Base-by-base conservation (phyloP, 2,113 vertebrate species). In the Excalfactoria chinensis region DNA sequence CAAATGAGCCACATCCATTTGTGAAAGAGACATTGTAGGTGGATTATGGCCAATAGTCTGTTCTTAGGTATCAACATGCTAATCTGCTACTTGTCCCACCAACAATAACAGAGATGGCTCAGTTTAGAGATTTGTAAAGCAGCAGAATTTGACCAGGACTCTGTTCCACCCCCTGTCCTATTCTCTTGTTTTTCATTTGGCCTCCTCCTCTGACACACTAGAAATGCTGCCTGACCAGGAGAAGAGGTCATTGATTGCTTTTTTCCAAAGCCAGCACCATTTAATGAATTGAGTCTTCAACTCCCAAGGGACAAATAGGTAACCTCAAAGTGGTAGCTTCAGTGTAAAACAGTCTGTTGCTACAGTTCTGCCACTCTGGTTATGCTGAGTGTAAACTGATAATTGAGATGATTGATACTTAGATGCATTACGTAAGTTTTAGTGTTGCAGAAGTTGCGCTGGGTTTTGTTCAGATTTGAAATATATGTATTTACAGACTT, bases 231-330 rank as follows among this genome's bases (percentile, higher is more conserved):
- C 93, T 70, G 63, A 59, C 85, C 83, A 81, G 76, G 30, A 92
- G 72, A 93, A 91, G 2, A 89, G 78, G 62, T 48, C 94, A 86
- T 13, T 67, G 83, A 86, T 85, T 41, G 3, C 16, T 56, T 86
- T 63, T 73, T 46, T 16, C 58, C 86, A 89, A 92, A 95, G 48
- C 34, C 75, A 88, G 25, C 46, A 53, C 40, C 69, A 76, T 90
- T 93, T 88, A 92, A 85, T 77, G 73, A 96, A 93, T 68, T 73
- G 82, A 90, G 49, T 90, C 71, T 92, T 85, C 48, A 60, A 34
- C 56, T 51, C 87, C 44, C 48, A 93, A 89, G 77, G 89, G 18
- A 80, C 40, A 51, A 66, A 11, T 0, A 40, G 9, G 8, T 2
- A 53, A 5, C 5, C 20, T 37, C 55, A 35, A 41, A 56, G 35